Base-by-base conservation (phyloP, 2,888 invertebrate genomes). In the Blastobasis adustella region DNA sequence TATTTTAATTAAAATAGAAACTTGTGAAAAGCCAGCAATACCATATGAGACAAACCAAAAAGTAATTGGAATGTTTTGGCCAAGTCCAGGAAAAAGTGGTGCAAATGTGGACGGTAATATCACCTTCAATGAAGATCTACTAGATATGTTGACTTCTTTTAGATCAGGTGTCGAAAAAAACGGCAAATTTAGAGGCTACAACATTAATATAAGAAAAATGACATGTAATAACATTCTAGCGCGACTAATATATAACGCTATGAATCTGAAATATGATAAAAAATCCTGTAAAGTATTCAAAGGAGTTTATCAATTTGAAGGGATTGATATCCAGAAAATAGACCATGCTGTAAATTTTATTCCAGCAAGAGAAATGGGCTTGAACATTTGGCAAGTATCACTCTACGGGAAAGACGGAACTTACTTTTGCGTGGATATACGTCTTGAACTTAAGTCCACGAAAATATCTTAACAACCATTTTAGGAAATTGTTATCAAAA, bases 161-260 rank as follows among this genome's bases (percentile, higher is more conserved):
- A 67, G 60, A 58, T 54, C 63, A 10, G 68, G 65, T 1, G 55
- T 60, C 1, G 55, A 59, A 6, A 63, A 57, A 54, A 45, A 55
- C 4, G 54, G 62, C 0, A 49, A 43, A 44, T 45, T 40, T 5
- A 46, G 60, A 7, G 66, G 54, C 46, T 61, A 64, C 46, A 57
- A 57, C 5, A 50, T 58, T 7, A 57, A 56, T 38, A 68, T 51
- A 40, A 61, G 64, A 49, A 65, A 62, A 37, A 55, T 72, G 51
- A 55, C 62, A 0, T 72, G 72, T 37, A 66, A 60, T 53, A 72
- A 66, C 49, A n/a, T 66, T 4, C 58, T 72, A 40, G 64, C 65
- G 0, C 64, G 51, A 49, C 10, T 71, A 5, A 9, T 65, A 1
- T 47, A 67, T 1, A 42, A 50, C 5, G 45, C 66, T 3, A 36